Percentiles rank a stretch among this genome's conserved stretches.
phyloP scores from a whole-genome alignment of 2,113 vertebrate genomes.

The Sciurus niger region DNA sequence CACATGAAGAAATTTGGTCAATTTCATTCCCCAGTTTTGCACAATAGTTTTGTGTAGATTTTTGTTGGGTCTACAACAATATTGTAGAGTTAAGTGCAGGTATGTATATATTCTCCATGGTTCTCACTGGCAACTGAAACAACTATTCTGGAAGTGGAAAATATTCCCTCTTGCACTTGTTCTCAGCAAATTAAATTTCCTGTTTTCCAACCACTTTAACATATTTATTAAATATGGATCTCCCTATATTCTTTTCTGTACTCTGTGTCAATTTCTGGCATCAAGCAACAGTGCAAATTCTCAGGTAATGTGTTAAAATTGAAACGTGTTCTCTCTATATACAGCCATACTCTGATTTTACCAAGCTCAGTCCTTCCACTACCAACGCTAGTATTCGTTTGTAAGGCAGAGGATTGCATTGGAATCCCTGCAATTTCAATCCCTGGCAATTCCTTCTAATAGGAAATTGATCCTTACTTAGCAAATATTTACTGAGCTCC shows the following conservation, averaged over 20 bases:
- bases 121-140: constrained; percentile 53
- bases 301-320: constrained; percentile 40
- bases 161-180: background rate
- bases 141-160: background rate
- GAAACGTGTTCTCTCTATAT: constrained; percentile 40
- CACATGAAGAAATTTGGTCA: too few relatives aligned
- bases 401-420: background rate
- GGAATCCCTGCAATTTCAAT: background rate
- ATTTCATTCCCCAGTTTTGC: too few relatives aligned
- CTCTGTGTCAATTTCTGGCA: background rate
- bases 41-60: background rate
- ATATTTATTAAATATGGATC: background rate
- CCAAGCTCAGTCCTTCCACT: constrained; percentile 6
- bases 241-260: background rate
- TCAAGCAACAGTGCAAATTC: constrained; percentile 42
- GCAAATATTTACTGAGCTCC: constrained; percentile 36
- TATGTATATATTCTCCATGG: background rate
- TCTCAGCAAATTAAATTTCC: constrained; percentile 19
- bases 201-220: background rate
- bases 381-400: constrained; percentile 27
- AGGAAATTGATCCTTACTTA: constrained; percentile 12
- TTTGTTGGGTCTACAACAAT: constrained; percentile 35
- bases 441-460: background rate
- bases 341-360: constrained; percentile 6
- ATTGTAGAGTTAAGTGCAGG: background rate